Conservation (phyloP, 2,113 vertebrate species). For the Callionymus lyra region DNA sequence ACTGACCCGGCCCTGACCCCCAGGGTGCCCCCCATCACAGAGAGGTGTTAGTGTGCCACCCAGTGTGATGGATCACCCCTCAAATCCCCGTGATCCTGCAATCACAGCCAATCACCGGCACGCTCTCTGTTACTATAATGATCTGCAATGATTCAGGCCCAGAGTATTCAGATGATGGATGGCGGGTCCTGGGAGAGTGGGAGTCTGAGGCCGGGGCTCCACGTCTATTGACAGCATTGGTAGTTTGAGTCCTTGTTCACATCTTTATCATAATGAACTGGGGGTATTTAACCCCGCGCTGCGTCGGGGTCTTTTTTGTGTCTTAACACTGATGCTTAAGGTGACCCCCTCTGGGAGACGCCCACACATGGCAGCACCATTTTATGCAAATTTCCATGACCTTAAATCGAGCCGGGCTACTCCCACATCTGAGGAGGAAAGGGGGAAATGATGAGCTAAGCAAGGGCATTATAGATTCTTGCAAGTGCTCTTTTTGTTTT, state of each 20-base stretch:
- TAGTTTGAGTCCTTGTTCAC: constrained; percentile 51
- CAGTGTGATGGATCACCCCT: constrained; percentile 66
- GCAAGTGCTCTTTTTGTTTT: no score
- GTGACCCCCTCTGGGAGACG: constrained; percentile 63
- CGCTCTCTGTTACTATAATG: constrained; percentile 61
- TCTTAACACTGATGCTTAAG: constrained; percentile 60
- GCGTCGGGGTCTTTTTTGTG: constrained; percentile 34
- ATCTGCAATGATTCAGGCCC: constrained; percentile 60
- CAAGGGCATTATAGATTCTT: constrained; percentile 4
- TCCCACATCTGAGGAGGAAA: constrained; percentile 44
- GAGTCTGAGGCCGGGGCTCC: constrained; percentile 28
- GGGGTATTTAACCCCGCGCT: constrained; percentile 67
- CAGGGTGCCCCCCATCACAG: constrained; percentile 60
- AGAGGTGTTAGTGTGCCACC: constrained; percentile 62
- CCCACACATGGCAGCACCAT: constrained; percentile 56
- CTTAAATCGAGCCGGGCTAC: constrained; percentile 53
- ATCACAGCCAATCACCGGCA: constrained; percentile 54
- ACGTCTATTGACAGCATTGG: constrained; percentile 49
- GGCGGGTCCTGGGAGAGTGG: constrained; percentile 51
- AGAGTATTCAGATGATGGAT: constrained; percentile 66
- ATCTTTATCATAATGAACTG: constrained; percentile 75
- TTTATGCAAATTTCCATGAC: constrained; percentile 70
- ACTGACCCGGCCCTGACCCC: constrained; percentile 60
- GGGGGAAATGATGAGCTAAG: constrained; percentile 42
- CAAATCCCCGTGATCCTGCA: constrained; percentile 58